Base-by-base conservation (phyloP, 1,140 invertebrate species). In the Phthorimaea operculella region DNA sequence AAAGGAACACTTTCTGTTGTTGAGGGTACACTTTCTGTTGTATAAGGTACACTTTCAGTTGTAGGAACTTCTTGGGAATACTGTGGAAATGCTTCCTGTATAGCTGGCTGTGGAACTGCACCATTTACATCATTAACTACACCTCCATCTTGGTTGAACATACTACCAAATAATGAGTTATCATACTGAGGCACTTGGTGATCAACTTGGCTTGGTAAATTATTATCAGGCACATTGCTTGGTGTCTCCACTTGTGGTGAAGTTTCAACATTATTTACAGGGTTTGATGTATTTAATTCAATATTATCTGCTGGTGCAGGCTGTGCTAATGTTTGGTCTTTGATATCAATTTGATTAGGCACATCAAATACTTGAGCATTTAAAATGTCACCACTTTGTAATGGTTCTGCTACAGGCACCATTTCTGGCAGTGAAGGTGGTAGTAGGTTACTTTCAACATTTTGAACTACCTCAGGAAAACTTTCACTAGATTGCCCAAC, bases 1-100 rank as follows among this genome's bases (percentile, higher is more conserved):
- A 54, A 49, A 18, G 49, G 12, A 12, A 18, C 11, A 33, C 36
- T 54, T 45, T 61, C 33, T 49, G 58, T 47, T 34, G 45, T 16
- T 16, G 45, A 4, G 16, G 45, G n/a, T 47, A 16, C 1, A 18
- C 8, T 47, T 47, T 47, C 12, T n/a, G 45, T 1, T 15, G 15
- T 10, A 36, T 11, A 14, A n/a, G 11, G 21, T 36, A 12, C 4
- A n/a, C 34, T 52, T 34, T 52, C 51, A 28, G 51, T 52, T 52
- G 34, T 39, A 17, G 36, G 33, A 10, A 21, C 3, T 21, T 18
- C 36, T 14, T 34, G 1, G 10, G 51, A 16, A 28, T 39, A 9
- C 39, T 36, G 15, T 52, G 51, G 33, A 28, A 51, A 21, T 28
- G 49, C 11, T 14, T 28, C 28, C 12, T 21, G 18, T 51, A 14